Evolutionary conservation across 2,113 vertebrate species (phyloP).

Genomic region (Eurystomus gularis): DNA sequence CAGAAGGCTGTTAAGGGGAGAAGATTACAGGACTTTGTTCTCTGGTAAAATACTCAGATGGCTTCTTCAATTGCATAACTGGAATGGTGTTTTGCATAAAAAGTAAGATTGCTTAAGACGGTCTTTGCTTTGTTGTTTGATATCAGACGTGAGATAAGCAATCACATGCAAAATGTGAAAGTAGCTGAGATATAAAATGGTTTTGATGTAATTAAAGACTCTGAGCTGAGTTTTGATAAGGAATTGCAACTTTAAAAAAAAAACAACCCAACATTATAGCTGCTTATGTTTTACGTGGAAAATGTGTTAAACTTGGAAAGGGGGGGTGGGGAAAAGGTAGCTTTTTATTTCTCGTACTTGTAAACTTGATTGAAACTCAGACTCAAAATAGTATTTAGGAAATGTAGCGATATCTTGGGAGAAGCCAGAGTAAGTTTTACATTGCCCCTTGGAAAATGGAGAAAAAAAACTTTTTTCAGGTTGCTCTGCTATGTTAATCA

Average conservation of each 20-base stretch:
- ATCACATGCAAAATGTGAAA: not conserved
- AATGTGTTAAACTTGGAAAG: not conserved
- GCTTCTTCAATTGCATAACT: not conserved
- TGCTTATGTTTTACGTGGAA: not conserved
- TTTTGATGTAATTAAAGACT: not conserved
- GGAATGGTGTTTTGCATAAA: not conserved
- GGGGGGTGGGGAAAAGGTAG: no score
- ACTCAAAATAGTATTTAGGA: not conserved
- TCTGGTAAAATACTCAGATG: not conserved
- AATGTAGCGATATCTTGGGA: not conserved
- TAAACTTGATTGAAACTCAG: not conserved
- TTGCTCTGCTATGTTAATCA: not conserved
- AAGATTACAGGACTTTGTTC: not conserved
- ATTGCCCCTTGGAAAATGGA: not conserved
- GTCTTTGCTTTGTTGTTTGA: not conserved
- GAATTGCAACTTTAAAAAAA: not conserved
- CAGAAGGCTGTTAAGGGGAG: not conserved
- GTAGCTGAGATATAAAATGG: not conserved
- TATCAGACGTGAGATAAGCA: not conserved
- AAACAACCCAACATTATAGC: not conserved
- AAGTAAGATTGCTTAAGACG: not conserved
- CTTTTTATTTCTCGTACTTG: not conserved
- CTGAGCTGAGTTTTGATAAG: not conserved
- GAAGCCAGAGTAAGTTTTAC: not conserved
- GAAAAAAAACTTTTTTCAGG: not conserved